These are phyloP conservation scores for Coptotermes formosanus DNA, from an alignment of 1,140 invertebrate species.

Conservation along the genomic window DNA sequence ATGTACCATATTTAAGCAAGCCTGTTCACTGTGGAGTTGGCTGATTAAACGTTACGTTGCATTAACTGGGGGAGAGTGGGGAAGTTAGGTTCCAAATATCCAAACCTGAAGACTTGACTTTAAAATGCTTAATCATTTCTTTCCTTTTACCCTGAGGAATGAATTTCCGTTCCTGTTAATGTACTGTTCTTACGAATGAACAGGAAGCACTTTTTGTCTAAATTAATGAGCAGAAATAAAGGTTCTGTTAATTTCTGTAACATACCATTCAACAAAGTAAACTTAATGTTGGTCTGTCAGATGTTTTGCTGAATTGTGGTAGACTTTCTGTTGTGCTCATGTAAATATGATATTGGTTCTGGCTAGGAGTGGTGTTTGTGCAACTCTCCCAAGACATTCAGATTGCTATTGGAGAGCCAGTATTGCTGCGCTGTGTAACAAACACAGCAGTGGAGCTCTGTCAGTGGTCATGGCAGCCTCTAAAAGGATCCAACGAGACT, in stretches of 20 bases:
- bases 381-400: slow-evolving; percentile 49
- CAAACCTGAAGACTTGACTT: too few relatives aligned
- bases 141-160: background rate
- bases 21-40: too few relatives aligned
- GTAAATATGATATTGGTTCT: too few relatives aligned
- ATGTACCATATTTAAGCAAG: too few relatives aligned
- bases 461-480: slow-evolving; percentile 50
- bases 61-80: too few relatives aligned
- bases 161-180: too few relatives aligned
- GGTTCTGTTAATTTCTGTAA: too few relatives aligned
- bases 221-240: background rate
- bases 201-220: background rate
- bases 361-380: slow-evolving; percentile 42
- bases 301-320: background rate
- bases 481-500: slow-evolving; percentile 45
- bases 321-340: background rate
- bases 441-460: slow-evolving; percentile 50
- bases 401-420: slow-evolving; percentile 48
- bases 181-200: too few relatives aligned
- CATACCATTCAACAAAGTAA: background rate
- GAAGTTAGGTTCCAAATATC: too few relatives aligned
- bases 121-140: background rate
- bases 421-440: slow-evolving; percentile 46
- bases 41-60: too few relatives aligned
- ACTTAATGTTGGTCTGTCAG: background rate